Evolutionary conservation across 2,888 invertebrate species (phyloP), one percentile per base, ranked within the genome.

Genomic region (Amiota communis): DNA sequence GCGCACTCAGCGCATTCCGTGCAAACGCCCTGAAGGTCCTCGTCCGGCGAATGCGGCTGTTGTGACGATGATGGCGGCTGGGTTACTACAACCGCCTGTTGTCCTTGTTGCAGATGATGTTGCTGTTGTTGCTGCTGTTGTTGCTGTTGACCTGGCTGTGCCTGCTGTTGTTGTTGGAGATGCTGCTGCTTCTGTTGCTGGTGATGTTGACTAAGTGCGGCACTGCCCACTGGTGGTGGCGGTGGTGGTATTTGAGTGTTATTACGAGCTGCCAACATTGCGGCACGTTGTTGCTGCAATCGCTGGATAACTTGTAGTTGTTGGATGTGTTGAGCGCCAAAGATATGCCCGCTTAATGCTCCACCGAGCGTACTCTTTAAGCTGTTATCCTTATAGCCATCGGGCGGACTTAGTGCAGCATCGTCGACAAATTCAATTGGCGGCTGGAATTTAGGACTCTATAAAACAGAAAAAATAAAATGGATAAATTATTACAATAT

Each of bases 301-400:
- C 93, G 91, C 78, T 92, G 92, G 87, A 93, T 90, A 81, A 93
- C 92, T 88, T 92, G 92, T 83, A 93, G 91, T 81, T 91, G 91
- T 82, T 91, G 91, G 78, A 92, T 88, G 86, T 93, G 93, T 87
- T 92, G 92, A 64, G 94, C 93, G 67, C 93, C 92, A 88, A 93
- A 93, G 78, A 93, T 92, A 76, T 93, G 92, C 79, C 92, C 92
- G 77, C 92, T 92, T 61, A 93, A 91, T 81, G 92, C 92, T 49
- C 90, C 90, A 8, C 92, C 92, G 0, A 92, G 90, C 73, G 92
- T 92, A 71, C 91, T 91, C 82, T 92, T 92, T 80, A 93, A 91
- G 80, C 95, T 95, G 91, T 94, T 92, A 87, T 97, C 97, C 90
- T 97, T 97, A 91, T 97, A 97, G 11, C 96, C 97, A 88, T 97